phyloP scores from a whole-genome alignment of 1,140 invertebrate genomes.

The Zaprionus vittiger region DNA sequence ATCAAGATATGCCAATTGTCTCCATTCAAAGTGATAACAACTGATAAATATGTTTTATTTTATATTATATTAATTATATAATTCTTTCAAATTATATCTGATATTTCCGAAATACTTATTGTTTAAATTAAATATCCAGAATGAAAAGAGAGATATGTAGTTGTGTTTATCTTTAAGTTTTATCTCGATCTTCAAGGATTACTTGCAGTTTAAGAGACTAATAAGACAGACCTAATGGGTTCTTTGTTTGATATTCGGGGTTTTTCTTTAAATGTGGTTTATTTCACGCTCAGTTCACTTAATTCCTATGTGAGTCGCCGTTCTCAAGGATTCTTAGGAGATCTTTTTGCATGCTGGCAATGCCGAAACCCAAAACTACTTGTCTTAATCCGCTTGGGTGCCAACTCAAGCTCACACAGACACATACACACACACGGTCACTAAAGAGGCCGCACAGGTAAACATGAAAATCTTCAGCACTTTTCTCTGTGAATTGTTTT shows the following conservation, averaged over 20 bases:
- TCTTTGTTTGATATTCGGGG: not conserved
- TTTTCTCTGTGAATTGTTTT: conserved; percentile 11
- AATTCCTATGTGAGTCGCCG: not conserved
- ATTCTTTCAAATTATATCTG: too few species aligned
- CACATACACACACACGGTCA: not conserved
- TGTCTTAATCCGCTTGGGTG: conserved; percentile 22
- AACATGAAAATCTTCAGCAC: conserved; percentile 7
- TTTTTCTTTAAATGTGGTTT: not conserved
- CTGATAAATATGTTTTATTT: too few species aligned
- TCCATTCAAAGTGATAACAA: too few species aligned
- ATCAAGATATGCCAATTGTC: too few species aligned
- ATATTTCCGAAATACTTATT: too few species aligned
- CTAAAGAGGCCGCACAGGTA: conserved; percentile 24
- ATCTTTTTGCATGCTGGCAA: not conserved
- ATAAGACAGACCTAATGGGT: not conserved
- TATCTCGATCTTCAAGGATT: not conserved
- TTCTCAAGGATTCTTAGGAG: not conserved
- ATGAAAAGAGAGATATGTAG: too few species aligned
- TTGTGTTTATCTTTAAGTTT: not conserved
- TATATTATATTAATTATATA: too few species aligned
- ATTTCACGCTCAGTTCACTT: conserved; percentile 2
- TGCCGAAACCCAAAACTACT: conserved; percentile 10
- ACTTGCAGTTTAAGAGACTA: not conserved
- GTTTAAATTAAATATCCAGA: too few species aligned
- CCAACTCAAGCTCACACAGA: not conserved